Base-by-base conservation (phyloP, 1,140 invertebrate genomes). In the Formica exsecta region DNA sequence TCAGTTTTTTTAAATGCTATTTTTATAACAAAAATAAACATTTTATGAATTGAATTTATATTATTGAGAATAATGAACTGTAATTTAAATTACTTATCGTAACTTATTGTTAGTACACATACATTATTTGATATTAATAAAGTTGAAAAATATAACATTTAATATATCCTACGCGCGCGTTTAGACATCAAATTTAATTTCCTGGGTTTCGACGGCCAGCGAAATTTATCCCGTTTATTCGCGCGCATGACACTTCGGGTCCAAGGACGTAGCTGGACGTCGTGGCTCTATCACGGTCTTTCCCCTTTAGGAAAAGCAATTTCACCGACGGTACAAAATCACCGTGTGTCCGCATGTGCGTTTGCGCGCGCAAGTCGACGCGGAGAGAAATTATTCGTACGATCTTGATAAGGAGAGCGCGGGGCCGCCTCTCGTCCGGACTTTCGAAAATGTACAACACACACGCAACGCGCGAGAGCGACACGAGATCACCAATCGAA, bases 381-480 rank as follows among this genome's bases (percentile, higher is more conserved):
- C 54, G 70, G 48, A 38, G 32, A 70, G 75, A 86, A 88, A 88
- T 86, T 86, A 51, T 86, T 83, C 48, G 57, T 73, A 29, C 48
- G 61, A 86, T 65, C 83, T 51, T 51, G 75, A 89, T 76, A 87
- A 88, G 29, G 65, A 36, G 65, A 44, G 5, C n/a, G 48, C 22
- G n/a, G 11, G 38, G 38, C 76, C 29, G 75, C 86, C 86, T 89
- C 81, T 88, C 83, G 57, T 86, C 66, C 71, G 68, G 36, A 90
- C 87, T 90, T 90, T 90, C 87, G 76, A 88, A 86, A 89, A 83
- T 68, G 51, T 54, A 59, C 64, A 41, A 61, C 57, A 32, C 3
- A 44, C 51, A 44, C 32, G 36, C 11, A 51, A 83, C 66, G 44
- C 70, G n/a, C 48, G 48, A 22, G 48, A 32, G 38, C 54, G 81